phyloP scores from a whole-genome alignment of 2,113 vertebrate genomes.

The Chloropsis hardwickii region DNA sequence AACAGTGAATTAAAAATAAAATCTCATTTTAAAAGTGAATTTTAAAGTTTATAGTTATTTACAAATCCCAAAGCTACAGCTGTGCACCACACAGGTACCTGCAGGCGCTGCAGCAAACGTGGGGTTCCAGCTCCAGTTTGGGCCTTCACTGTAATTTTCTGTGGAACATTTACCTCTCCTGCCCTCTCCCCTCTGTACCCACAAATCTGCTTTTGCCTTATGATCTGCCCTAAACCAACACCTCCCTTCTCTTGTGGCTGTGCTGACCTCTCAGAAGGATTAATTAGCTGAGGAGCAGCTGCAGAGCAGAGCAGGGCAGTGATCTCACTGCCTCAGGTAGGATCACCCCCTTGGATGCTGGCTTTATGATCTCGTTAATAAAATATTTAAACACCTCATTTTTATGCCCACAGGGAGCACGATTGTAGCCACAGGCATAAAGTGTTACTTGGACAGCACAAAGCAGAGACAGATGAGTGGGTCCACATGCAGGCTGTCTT shows the following conservation, averaged over 20 bases:
- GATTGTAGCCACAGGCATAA: background rate
- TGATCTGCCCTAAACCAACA: background rate
- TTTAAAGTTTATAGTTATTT: background rate
- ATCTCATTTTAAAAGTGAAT: background rate
- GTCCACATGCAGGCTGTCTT: background rate
- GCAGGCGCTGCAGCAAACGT: background rate
- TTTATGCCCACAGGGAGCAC: background rate
- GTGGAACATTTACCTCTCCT: background rate
- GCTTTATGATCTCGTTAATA: background rate
- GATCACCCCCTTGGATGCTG: background rate
- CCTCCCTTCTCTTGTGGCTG: background rate
- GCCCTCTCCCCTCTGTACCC: background rate
- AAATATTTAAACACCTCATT: slow-evolving; percentile 31
- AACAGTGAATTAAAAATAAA: background rate
- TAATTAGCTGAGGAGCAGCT: background rate
- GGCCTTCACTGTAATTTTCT: background rate
- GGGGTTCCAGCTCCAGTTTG: background rate
- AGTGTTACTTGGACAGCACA: background rate
- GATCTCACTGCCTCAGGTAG: background rate
- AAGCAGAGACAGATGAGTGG: background rate
- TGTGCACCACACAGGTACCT: background rate
- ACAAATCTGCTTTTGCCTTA: background rate
- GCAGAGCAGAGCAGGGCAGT: background rate
- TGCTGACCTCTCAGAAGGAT: background rate
- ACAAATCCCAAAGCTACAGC: background rate